These are phyloP conservation scores for Drosophila truncata DNA, from an alignment of 1,140 invertebrate genomes.

Conservation along the genomic window DNA sequence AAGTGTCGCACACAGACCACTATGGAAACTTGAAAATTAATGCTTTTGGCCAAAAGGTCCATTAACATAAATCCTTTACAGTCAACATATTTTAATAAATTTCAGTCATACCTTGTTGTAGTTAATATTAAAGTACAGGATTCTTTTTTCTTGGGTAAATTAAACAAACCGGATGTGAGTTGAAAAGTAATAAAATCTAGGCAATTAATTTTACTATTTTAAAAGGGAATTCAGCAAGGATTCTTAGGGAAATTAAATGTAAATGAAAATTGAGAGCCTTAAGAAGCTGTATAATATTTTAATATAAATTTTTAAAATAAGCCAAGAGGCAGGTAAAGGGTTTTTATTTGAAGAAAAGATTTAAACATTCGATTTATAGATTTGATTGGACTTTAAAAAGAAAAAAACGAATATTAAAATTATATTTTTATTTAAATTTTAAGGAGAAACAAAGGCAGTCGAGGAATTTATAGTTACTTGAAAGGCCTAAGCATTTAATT, in stretches of 20 bases:
- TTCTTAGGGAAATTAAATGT: not conserved
- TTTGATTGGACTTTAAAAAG: too few relatives aligned
- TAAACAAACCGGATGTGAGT: conserved; percentile 18
- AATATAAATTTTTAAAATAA: not conserved
- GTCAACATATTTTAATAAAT: conserved; percentile 43
- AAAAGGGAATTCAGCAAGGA: too few relatives aligned
- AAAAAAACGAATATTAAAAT: not conserved
- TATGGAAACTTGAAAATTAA: conserved; percentile 34
- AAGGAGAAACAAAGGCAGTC: not conserved
- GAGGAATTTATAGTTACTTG: not conserved
- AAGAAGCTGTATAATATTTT: not conserved
- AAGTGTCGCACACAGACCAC: conserved; percentile 28
- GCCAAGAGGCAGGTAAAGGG: too few relatives aligned
- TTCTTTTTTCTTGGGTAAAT: not conserved
- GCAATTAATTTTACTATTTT: conserved; percentile 13
- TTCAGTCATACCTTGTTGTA: conserved; percentile 1
- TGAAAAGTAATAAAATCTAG: not conserved
- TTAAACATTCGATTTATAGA: too few relatives aligned
- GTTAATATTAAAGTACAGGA: conserved; percentile 10
- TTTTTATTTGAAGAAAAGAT: too few relatives aligned
- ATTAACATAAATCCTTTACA: conserved; percentile 44
- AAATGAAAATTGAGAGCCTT: not conserved
- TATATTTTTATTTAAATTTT: not conserved
- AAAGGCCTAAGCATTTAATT: not conserved
- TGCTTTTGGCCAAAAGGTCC: conserved; percentile 37